Conservation (phyloP, 1,140 invertebrate genomes). For the Eulimnadia texana region DNA sequence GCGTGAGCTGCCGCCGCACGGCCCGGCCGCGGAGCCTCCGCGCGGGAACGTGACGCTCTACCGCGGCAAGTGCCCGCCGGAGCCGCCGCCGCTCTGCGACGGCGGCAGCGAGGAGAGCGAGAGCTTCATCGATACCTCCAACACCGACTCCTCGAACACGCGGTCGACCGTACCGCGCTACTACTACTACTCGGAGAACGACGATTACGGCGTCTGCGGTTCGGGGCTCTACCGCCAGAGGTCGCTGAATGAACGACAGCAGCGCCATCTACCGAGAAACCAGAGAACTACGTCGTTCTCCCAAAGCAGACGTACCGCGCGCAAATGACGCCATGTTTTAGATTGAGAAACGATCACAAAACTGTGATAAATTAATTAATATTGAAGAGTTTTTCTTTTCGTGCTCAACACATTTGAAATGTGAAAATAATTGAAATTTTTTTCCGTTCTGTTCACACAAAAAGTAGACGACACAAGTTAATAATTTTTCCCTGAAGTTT, state of each 20-base stretch:
- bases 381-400: too few species aligned
- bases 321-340: too few species aligned
- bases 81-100: neutral
- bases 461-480: too few species aligned
- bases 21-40: neutral
- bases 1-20: neutral
- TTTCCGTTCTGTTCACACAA: too few species aligned
- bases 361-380: too few species aligned
- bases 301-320: neutral
- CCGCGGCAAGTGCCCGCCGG: constrained; percentile 12
- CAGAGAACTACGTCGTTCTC: neutral
- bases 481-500: too few species aligned
- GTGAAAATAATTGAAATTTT: too few species aligned
- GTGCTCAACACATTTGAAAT: too few species aligned
- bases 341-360: too few species aligned
- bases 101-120: neutral
- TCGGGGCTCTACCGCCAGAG: neutral
- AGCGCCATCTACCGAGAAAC: neutral
- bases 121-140: neutral
- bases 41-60: constrained; percentile 2
- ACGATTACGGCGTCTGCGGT: constrained; percentile 6
- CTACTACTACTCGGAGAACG: constrained; percentile 10
- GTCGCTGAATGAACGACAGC: neutral
- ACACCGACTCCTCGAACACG: neutral
- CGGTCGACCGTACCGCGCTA: neutral